Percentiles rank a stretch among this genome's conserved stretches.
Evolutionary conservation across 2,888 invertebrate genomes (phyloP).

Genomic region (Himalopsyche tibetana): DNA sequence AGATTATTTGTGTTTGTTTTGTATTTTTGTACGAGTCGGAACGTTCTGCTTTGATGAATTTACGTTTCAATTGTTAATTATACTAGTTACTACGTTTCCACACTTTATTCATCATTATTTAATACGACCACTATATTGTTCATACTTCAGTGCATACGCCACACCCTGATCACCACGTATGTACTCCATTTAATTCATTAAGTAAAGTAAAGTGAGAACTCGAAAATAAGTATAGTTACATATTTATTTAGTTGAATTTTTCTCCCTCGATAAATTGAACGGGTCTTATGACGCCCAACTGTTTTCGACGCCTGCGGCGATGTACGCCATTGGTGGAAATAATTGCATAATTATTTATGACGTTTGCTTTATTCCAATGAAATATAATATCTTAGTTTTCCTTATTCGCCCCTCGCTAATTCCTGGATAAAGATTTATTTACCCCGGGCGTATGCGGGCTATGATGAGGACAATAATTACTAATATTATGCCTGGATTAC

Average conservation of each 20-base stretch:
- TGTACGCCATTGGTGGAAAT: constrained; percentile 22
- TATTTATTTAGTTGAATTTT: background rate
- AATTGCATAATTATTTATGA: constrained; percentile 3
- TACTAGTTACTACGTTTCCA: background rate
- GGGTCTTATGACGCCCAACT: background rate
- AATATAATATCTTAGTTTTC: background rate
- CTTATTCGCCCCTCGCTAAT: too few relatives aligned
- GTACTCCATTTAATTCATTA: too few relatives aligned
- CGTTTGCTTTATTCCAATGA: background rate
- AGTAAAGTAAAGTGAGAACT: too few relatives aligned
- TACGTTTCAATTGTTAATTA: background rate
- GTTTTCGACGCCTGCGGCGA: background rate
- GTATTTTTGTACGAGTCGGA: background rate
- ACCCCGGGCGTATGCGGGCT: too few relatives aligned
- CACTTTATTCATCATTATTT: background rate
- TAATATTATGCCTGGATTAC: too few relatives aligned
- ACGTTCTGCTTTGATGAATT: constrained; percentile 37
- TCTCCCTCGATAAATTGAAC: constrained; percentile 1
- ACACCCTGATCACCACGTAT: background rate
- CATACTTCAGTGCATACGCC: background rate
- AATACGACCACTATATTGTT: background rate
- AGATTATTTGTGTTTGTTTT: background rate
- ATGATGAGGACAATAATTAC: too few relatives aligned
- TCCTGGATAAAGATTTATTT: too few relatives aligned
- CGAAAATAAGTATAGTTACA: background rate